Evolutionary conservation across 2,888 invertebrate species (phyloP).

Genomic region (Bursaphelenchus okinawaensis): DNA sequence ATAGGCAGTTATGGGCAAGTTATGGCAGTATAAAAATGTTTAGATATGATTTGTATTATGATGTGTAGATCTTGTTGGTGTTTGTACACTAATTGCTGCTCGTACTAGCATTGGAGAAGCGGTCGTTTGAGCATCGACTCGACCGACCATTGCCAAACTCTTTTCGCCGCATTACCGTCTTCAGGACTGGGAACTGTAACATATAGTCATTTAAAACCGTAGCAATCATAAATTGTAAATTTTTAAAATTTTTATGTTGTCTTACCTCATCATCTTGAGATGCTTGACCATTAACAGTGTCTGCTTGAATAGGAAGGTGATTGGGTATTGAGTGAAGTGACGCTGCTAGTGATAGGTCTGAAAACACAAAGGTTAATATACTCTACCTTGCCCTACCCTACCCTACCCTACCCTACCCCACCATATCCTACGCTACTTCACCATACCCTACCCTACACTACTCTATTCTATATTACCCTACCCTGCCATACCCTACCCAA

Average conservation of each 20-base stretch:
- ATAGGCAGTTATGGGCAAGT: too few species aligned
- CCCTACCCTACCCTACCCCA: too few species aligned
- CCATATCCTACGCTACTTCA: too few species aligned
- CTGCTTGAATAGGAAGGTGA: neutral
- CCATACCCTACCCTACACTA: too few species aligned
- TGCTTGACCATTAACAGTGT: neutral
- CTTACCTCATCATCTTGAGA: conserved; percentile 9
- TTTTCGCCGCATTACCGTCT: conserved; percentile 44
- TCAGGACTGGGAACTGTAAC: conserved; percentile 40
- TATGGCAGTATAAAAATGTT: too few species aligned
- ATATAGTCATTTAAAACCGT: neutral
- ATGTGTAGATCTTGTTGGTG: too few species aligned
- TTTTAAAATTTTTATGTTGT: neutral
- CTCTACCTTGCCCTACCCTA: too few species aligned
- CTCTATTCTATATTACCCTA: too few species aligned
- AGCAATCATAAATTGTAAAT: neutral
- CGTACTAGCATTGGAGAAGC: neutral
- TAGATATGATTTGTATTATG: too few species aligned
- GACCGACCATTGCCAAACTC: neutral
- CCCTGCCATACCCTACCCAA: too few species aligned
- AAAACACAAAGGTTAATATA: too few species aligned
- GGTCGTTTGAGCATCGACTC: neutral
- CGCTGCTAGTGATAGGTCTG: neutral
- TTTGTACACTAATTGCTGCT: neutral
- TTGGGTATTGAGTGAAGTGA: conserved; percentile 5